These are phyloP conservation scores for Drosophila monieri DNA, from an alignment of 2,888 invertebrate species.

Conservation along the genomic window DNA sequence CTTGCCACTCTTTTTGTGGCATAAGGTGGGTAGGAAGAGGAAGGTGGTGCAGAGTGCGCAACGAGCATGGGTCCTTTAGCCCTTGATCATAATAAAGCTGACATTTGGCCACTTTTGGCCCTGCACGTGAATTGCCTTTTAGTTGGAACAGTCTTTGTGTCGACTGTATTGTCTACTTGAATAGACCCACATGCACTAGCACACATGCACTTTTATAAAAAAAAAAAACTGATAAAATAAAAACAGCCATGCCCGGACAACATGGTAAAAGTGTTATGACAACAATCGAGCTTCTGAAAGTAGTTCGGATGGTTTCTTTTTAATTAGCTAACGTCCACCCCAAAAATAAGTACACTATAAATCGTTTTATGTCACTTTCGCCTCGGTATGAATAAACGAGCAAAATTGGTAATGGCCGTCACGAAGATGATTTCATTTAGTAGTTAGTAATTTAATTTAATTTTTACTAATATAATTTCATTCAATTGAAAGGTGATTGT, in stretches of 20 bases:
- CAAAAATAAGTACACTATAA: conserved; percentile 41
- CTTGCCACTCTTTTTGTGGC: conserved; percentile 59
- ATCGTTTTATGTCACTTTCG: conserved; percentile 11
- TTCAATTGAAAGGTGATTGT: no score
- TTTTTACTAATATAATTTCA: no score
- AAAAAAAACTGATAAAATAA: conserved; percentile 11
- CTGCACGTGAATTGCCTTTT: conserved; percentile 36
- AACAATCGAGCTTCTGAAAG: conserved; percentile 61
- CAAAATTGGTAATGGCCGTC: conserved; percentile 30
- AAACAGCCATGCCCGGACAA: conserved; percentile 54
- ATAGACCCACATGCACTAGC: conserved; percentile 32
- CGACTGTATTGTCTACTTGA: conserved; percentile 51
- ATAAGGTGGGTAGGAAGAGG: conserved; percentile 18
- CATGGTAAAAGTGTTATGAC: conserved; percentile 66
- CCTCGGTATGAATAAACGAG: conserved; percentile 23
- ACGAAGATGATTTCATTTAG: not conserved
- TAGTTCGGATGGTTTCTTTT: conserved; percentile 47
- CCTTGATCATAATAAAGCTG: conserved; percentile 58
- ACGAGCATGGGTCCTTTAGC: conserved; percentile 23
- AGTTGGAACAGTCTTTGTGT: conserved; percentile 46
- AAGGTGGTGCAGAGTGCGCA: not conserved
- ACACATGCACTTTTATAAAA: conserved; percentile 5
- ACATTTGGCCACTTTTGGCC: conserved; percentile 48
- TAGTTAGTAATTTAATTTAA: no score
- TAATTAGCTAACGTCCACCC: conserved; percentile 55